Conservation (phyloP, 2,888 invertebrate species). For the Eristalis tenax region DNA sequence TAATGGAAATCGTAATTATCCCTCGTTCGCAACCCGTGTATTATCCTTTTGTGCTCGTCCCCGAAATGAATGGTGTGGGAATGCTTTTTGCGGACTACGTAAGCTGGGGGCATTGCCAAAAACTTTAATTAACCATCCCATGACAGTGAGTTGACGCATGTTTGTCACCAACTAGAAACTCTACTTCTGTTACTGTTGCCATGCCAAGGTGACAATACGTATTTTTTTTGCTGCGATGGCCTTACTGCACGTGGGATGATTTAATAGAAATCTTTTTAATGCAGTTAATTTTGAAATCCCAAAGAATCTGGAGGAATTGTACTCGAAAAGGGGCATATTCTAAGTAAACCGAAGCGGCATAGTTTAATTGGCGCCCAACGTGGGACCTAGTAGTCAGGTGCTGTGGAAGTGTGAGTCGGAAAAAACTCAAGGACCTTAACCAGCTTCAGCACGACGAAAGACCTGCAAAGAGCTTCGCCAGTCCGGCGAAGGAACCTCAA, state of each 20-base stretch:
- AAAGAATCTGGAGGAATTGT: too few species aligned
- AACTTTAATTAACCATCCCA: background rate
- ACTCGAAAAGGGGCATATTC: too few species aligned
- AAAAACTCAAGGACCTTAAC: too few species aligned
- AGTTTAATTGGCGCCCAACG: too few species aligned
- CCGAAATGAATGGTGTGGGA: background rate
- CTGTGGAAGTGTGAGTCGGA: too few species aligned
- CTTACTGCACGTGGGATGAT: background rate
- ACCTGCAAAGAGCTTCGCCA: too few species aligned
- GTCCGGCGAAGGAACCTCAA: too few species aligned
- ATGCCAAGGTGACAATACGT: background rate
- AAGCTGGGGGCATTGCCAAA: background rate
- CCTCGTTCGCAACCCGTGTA: background rate
- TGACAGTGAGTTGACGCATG: background rate
- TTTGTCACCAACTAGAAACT: background rate
- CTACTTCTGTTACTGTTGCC: background rate
- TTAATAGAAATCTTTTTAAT: background rate
- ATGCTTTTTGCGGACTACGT: background rate
- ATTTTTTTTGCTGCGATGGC: background rate
- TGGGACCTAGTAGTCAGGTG: too few species aligned
- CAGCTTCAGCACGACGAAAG: too few species aligned
- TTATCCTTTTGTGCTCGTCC: background rate
- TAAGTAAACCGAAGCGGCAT: too few species aligned
- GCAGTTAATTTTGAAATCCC: background rate
- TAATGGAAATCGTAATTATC: background rate